A percentile compares a stretch with the other conserved stretches of the same genome.
phyloP scores from a whole-genome alignment of 2,888 invertebrate species.

The Hecatera dysodea region DNA sequence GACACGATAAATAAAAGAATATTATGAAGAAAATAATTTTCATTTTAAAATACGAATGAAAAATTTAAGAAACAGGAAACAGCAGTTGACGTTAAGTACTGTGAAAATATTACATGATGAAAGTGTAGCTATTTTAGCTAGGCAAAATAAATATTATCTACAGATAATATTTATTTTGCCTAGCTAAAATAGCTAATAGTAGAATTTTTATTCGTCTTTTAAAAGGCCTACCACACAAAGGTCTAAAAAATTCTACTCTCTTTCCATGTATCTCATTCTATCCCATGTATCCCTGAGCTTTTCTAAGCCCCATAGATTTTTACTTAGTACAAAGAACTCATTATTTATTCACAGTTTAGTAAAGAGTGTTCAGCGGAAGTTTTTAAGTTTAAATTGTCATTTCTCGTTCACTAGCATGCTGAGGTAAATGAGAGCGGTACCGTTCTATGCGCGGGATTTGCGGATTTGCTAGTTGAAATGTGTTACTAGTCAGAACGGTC shows the following conservation, averaged over 20 bases:
- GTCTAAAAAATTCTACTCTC: no score
- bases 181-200: constrained; percentile 21
- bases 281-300: constrained; percentile 18
- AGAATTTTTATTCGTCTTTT: constrained; percentile 16
- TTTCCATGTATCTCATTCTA: no score
- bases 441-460: no score
- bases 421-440: no score
- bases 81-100: constrained; percentile 19
- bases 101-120: constrained; percentile 21
- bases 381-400: no score
- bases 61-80: constrained; percentile 21
- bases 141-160: no score
- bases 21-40: neutral
- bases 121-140: no score
- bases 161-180: constrained; percentile 14
- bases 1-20: neutral
- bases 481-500: no score
- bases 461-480: no score
- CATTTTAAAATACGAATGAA: neutral
- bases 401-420: no score
- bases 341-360: constrained; percentile 33
- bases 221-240: constrained; percentile 29
- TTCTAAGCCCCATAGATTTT: constrained; percentile 33
- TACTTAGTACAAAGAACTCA: constrained; percentile 25
- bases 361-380: neutral